Base-by-base conservation (phyloP, 1,140 invertebrate species). In the Magallana ariakensis region DNA sequence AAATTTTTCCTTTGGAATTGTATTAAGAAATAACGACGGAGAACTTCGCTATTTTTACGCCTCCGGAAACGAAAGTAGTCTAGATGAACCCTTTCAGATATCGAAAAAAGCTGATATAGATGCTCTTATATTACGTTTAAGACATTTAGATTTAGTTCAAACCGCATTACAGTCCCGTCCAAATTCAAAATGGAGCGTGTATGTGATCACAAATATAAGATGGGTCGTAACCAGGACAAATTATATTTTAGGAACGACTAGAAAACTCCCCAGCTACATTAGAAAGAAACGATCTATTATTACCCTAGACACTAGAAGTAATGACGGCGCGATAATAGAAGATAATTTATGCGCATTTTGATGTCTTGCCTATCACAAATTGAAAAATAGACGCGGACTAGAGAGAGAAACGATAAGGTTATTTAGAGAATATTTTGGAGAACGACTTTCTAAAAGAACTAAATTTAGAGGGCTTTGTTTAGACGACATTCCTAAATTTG, bases 271-370 rank as follows among this genome's bases (percentile, higher is more conserved):
- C 13, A 10, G 26, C n/a, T 80, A 80, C 75, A 80, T 80, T 26
- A 8, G 19, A 26, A 80, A 80, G 10, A 15, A 46, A 16, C 5
- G 75, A 10, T 80, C 75, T 13, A 53, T 80, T 15, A 80, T 80
- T 7, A 80, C 33, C 19, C 60, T 83, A 22, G 58, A 56, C n/a
- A 56, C 55, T 19, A 33, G 57, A 26, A 56, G 55, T 19, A 83
- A 19, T 6, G 55, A 22, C 55, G 82, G 82, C 10, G n/a, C 55
- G 8, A 26, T 33, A 33, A 26, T 83, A 58, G 55, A 56, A 19
- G 82, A 83, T 54, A 83, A 56, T 54, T 83, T 58, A 33, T 57
- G 55, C 16, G 33, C 58, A n/a, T 83, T 83, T 54, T 54, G 82
- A 19, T 83, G 82, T 57, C 55, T 83, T 33, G 82, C 55, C 13